Evolutionary conservation across 2,888 invertebrate species (phyloP), one percentile per base, ranked within the genome.

Genomic region (Malthinus flaveolus): DNA sequence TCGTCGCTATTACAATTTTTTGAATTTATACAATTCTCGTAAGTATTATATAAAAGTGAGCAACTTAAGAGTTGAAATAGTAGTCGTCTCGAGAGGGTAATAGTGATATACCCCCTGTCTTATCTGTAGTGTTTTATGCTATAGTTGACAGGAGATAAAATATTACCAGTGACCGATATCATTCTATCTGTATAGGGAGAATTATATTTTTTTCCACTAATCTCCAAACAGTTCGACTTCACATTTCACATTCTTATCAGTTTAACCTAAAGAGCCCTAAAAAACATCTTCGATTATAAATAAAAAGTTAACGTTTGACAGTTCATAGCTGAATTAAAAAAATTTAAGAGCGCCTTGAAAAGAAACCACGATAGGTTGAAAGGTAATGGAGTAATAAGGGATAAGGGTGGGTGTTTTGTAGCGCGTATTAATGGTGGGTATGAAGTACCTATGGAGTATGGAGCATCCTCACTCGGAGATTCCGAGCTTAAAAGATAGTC

Each of bases 81-180:
- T 47, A 39, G 69, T 70, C 71, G 75, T 75, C 76, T 75, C 77
- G 73, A 71, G 77, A 74, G 76, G 74, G 74, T 75, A 77, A 72
- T 73, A 72, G 74, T 74, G 73, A 73, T 75, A 23, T 23, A 23
- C 47, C 53, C 39, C 39, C 15, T 13, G 34, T 76, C 77, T 78
- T 78, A 78, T 78, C 78, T 77, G 73, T 73, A 74, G 71, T 75
- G 77, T 77, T 78, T 78, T 78, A 78, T 78, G 77, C 75, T 73
- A 72, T 71, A 69, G 76, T 75, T 78, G 78, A 78, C 78, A 78
- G 78, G 71, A 76, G 77, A 78, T 78, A 78, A 78, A 78, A 78
- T 77, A 77, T 77, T 77, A 75, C 73, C 72, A 73, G 75, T 78
- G 78, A 78, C 76, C 74, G 75, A 78, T 78, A 73, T 75, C 70